These are phyloP conservation scores for Tamandua tetradactyla DNA, from an alignment of 2,797 vertebrate genomes.

Conservation along the genomic window DNA sequence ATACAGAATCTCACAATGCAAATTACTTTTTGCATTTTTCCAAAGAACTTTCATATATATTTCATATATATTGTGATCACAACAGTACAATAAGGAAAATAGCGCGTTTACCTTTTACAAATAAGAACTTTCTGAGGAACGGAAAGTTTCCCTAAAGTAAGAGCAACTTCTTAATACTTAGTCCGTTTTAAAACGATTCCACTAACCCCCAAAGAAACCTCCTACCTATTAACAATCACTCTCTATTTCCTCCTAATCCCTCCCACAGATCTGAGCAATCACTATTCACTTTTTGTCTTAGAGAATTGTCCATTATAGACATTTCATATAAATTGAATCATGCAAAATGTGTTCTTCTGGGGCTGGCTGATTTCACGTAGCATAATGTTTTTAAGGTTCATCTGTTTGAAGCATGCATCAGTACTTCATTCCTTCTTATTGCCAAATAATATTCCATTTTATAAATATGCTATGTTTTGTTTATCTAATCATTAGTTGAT, in stretches of 20 bases:
- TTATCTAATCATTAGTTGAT: neutral
- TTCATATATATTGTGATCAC: neutral
- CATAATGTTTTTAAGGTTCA: neutral
- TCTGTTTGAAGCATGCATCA: neutral
- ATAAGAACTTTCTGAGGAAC: neutral
- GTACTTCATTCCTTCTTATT: neutral
- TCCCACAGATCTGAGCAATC: neutral
- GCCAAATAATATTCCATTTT: neutral
- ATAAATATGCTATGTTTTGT: neutral
- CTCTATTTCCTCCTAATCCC: neutral
- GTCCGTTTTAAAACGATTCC: neutral
- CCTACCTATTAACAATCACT: neutral
- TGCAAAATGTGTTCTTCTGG: neutral
- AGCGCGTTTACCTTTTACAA: neutral
- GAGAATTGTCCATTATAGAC: neutral
- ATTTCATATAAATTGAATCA: neutral
- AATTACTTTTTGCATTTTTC: neutral
- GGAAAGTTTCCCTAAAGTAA: constrained; percentile 20
- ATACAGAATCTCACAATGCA: neutral
- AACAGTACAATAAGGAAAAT: neutral
- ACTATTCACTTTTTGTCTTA: neutral
- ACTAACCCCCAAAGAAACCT: neutral
- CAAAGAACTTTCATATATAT: neutral
- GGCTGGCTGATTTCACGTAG: neutral
- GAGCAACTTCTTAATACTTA: constrained; percentile 1